Conservation (phyloP, 1,140 invertebrate species). For the Drosophila virilis region DNA sequence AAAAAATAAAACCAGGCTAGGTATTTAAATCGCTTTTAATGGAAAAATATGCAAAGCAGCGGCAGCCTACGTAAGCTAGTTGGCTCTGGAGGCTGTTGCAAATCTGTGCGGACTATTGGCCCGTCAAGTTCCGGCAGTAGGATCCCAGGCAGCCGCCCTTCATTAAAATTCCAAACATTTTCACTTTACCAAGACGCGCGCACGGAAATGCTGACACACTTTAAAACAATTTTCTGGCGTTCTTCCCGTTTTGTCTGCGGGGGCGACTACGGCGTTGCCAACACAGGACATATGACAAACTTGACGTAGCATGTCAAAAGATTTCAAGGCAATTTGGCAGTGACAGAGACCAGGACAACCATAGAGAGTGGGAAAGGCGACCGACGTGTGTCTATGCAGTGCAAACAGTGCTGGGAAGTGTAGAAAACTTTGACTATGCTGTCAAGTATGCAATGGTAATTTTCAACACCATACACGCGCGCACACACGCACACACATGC, state of each 20-base stretch:
- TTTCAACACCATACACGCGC: constrained; percentile 25
- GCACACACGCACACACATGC: constrained; percentile 1
- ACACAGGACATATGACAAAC: constrained; percentile 79
- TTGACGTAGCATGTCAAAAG: constrained; percentile 79
- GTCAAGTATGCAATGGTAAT: constrained; percentile 50
- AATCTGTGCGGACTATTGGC: constrained; percentile 68
- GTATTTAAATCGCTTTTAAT: constrained; percentile 82
- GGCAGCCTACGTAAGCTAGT: constrained; percentile 54
- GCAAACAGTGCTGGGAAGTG: constrained; percentile 22
- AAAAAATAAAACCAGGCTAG: constrained; percentile 60
- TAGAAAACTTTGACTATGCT: constrained; percentile 33
- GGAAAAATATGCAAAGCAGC: constrained; percentile 80
- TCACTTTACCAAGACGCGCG: constrained; percentile 61
- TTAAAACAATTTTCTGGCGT: constrained; percentile 80
- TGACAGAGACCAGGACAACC: constrained; percentile 19
- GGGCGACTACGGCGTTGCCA: constrained; percentile 37
- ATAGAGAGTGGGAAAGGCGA: constrained; percentile 2
- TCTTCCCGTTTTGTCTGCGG: constrained; percentile 40
- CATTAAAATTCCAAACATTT: constrained; percentile 82
- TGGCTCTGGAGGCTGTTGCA: constrained; percentile 53
- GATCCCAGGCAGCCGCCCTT: constrained; percentile 51
- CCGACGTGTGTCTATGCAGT: constrained; percentile 24
- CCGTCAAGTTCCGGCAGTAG: constrained; percentile 21
- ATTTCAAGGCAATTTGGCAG: constrained; percentile 76
- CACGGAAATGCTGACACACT: constrained; percentile 78